Conservation (phyloP, 2,797 vertebrate species). For the Gastrophryne carolinensis region DNA sequence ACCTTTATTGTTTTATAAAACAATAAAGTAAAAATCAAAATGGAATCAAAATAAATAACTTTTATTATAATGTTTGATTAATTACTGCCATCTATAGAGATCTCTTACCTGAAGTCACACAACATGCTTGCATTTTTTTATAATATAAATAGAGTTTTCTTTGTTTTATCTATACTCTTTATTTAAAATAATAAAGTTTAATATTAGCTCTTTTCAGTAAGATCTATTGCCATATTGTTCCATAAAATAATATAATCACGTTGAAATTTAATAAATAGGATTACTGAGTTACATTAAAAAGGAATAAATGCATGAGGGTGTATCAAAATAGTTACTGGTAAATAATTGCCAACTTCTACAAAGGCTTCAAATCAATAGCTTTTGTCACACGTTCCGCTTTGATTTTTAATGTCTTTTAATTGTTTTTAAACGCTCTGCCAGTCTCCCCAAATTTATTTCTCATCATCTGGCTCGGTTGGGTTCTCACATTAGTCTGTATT, state of each 20-base stretch:
- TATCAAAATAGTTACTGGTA: constrained; percentile 26
- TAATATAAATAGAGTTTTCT: too few relatives aligned
- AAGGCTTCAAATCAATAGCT: constrained; percentile 52
- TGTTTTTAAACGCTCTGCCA: constrained; percentile 89
- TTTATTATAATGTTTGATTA: too few relatives aligned
- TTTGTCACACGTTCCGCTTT: constrained; percentile 82
- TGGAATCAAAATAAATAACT: too few relatives aligned
- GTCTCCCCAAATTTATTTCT: constrained; percentile 87
- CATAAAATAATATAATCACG: not conserved
- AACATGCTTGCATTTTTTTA: too few relatives aligned
- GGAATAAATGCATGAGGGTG: not conserved
- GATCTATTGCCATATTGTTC: too few relatives aligned
- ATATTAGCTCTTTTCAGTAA: too few relatives aligned
- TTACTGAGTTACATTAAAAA: not conserved
- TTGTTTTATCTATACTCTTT: too few relatives aligned
- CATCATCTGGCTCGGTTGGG: constrained; percentile 86
- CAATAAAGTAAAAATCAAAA: too few relatives aligned
- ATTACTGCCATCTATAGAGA: too few relatives aligned
- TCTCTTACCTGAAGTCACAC: too few relatives aligned
- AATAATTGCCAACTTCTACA: constrained; percentile 36
- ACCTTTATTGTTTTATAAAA: too few relatives aligned
- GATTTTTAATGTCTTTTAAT: constrained; percentile 87
- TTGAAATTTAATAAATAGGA: not conserved
- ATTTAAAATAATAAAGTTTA: too few relatives aligned
- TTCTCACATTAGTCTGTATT: constrained; percentile 60